These are phyloP conservation scores for Progne subis DNA, from an alignment of 2,113 vertebrate species.

Conservation along the genomic window DNA sequence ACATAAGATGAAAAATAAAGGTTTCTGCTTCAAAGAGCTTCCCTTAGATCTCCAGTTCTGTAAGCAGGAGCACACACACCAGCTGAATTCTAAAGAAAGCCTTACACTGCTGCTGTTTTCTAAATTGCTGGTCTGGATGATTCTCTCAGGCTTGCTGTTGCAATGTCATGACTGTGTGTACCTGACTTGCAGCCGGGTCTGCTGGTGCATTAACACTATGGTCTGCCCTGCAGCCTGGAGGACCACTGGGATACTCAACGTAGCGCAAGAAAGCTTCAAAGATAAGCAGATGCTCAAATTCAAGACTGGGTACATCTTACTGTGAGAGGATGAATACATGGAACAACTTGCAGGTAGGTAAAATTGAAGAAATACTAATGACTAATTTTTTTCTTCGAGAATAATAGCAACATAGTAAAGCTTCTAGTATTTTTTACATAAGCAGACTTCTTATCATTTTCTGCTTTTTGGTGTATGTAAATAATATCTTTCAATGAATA, in stretches of 20 bases:
- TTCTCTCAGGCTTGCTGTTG: neutral
- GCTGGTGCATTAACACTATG: neutral
- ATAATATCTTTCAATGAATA: neutral
- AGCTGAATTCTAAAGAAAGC: neutral
- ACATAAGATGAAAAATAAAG: neutral
- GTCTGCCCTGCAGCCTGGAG: neutral
- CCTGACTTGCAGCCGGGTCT: neutral
- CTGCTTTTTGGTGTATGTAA: neutral
- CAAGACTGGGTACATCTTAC: neutral
- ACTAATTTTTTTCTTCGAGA: neutral
- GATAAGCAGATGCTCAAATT: neutral
- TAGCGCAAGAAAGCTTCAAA: neutral
- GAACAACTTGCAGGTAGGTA: neutral
- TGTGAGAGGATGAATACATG: neutral
- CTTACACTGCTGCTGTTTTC: neutral
- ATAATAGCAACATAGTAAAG: neutral
- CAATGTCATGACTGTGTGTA: too few species aligned
- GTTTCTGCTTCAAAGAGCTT: neutral
- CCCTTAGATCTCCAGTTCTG: neutral
- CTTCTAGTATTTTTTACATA: neutral
- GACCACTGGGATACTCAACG: accelerated
- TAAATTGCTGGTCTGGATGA: neutral
- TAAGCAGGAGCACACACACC: neutral
- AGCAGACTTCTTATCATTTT: neutral
- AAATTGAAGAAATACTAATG: neutral